Evolutionary conservation across 2,888 invertebrate genomes (phyloP).

Genomic region (Sturmia bella): DNA sequence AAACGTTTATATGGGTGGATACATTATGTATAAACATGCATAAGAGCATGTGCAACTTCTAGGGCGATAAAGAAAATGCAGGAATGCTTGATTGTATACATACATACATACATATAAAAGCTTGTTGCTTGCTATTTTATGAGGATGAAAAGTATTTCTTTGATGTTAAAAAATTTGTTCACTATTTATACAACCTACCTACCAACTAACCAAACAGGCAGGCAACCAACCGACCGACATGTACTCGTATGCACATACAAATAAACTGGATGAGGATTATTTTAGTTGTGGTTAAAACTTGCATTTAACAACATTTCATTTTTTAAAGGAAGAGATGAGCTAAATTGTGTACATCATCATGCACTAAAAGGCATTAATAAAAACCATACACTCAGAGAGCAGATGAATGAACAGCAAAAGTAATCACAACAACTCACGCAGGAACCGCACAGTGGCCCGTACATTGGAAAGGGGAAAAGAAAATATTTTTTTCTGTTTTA

Average conservation of each 20-base stretch:
- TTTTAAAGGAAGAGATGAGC: slow-evolving; percentile 24
- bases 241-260: slow-evolving; percentile 26
- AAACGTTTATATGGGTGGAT: neutral
- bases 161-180: slow-evolving; percentile 50
- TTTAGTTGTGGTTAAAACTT: slow-evolving; percentile 67
- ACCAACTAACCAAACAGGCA: too few relatives aligned
- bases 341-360: neutral
- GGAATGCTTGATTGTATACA: neutral
- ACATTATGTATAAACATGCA: neutral
- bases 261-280: slow-evolving; percentile 57
- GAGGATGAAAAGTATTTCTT: slow-evolving; percentile 57
- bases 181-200: slow-evolving; percentile 39
- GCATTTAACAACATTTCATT: slow-evolving; percentile 59
- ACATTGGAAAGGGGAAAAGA: too few relatives aligned
- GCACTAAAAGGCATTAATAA: slow-evolving; percentile 14
- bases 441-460: too few relatives aligned
- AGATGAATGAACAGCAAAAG: too few relatives aligned
- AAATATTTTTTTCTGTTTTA: too few relatives aligned
- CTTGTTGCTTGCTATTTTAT: slow-evolving; percentile 57
- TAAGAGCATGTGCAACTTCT: slow-evolving; percentile 14
- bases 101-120: slow-evolving; percentile 34
- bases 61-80: slow-evolving; percentile 22
- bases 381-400: slow-evolving; percentile 34
- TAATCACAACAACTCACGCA: too few relatives aligned
- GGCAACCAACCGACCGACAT: slow-evolving; percentile 20